Evolutionary conservation across 1,140 invertebrate species (phyloP).

Genomic region (Scylla paramamosain): DNA sequence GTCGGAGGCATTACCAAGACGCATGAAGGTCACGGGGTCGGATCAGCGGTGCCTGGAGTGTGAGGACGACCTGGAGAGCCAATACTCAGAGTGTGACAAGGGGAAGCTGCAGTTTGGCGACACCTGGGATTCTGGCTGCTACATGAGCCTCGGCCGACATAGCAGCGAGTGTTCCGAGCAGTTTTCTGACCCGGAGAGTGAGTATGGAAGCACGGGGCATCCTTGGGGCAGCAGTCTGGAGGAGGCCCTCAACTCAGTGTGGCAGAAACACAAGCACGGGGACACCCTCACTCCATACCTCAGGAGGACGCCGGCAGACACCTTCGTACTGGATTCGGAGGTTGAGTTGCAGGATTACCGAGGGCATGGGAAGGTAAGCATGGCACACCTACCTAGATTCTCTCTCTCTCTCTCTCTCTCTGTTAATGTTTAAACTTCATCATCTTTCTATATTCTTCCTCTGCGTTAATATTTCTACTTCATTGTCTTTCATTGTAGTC

Average conservation of each 20-base stretch:
- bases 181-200: constrained; percentile 44
- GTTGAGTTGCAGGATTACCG: neutral
- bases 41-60: too few relatives aligned
- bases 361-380: neutral
- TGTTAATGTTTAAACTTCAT: too few relatives aligned
- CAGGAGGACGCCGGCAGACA: neutral
- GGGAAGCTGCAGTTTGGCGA: constrained; percentile 59
- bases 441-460: too few relatives aligned
- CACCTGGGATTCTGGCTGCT: constrained; percentile 61
- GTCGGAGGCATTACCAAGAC: too few relatives aligned
- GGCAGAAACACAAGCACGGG: constrained; percentile 14
- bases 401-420: too few relatives aligned
- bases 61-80: too few relatives aligned
- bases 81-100: neutral
- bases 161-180: constrained; percentile 56
- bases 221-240: constrained; percentile 32
- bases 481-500: too few relatives aligned
- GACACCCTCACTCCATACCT: neutral
- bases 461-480: too few relatives aligned
- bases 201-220: neutral
- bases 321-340: neutral
- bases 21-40: too few relatives aligned
- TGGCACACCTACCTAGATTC: too few relatives aligned
- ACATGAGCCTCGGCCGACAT: neutral
- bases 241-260: constrained; percentile 48